A percentile compares a stretch with the other conserved stretches of the same genome.
Evolutionary conservation across 2,888 invertebrate species (phyloP).

Genomic region (Luffia ferchaultella): DNA sequence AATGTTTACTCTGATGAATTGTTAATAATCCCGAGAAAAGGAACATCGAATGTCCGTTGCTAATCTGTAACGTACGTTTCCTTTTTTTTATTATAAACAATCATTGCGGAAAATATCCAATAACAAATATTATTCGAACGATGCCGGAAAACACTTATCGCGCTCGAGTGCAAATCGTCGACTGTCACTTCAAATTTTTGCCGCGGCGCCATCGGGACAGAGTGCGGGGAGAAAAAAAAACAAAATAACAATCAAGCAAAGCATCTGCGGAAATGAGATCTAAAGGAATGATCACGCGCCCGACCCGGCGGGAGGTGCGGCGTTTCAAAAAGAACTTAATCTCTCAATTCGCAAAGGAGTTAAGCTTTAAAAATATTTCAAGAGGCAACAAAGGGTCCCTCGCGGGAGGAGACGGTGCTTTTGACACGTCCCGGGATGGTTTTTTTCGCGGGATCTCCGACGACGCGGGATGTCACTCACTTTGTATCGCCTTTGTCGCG

Average conservation of each 20-base stretch:
- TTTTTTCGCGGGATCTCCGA: slow-evolving; percentile 56
- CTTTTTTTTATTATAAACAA: background rate
- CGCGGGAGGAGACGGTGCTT: slow-evolving; percentile 52
- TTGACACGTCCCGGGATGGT: slow-evolving; percentile 62
- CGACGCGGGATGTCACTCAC: slow-evolving; percentile 60
- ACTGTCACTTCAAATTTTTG: slow-evolving; percentile 60
- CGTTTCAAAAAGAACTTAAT: slow-evolving; percentile 70
- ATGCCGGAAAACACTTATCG: slow-evolving; percentile 59
- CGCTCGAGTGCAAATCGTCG: slow-evolving; percentile 61
- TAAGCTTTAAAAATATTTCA: slow-evolving; percentile 65
- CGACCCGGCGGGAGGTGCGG: slow-evolving; percentile 67
- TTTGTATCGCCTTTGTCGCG: slow-evolving; percentile 63
- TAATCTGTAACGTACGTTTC: too few species aligned
- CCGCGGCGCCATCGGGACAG: slow-evolving; percentile 40
- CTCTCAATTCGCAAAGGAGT: slow-evolving; percentile 68
- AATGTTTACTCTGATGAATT: background rate
- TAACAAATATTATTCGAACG: slow-evolving; percentile 25
- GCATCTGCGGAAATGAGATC: slow-evolving; percentile 64
- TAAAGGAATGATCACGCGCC: slow-evolving; percentile 56
- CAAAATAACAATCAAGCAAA: slow-evolving; percentile 66
- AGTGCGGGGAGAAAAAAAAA: slow-evolving; percentile 44
- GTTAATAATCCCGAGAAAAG: background rate
- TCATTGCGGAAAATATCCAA: background rate
- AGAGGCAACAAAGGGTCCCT: slow-evolving; percentile 59
- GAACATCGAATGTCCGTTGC: too few species aligned